These are phyloP conservation scores for Anarrhichthys ocellatus DNA, from an alignment of 2,113 vertebrate species.

Conservation along the genomic window DNA sequence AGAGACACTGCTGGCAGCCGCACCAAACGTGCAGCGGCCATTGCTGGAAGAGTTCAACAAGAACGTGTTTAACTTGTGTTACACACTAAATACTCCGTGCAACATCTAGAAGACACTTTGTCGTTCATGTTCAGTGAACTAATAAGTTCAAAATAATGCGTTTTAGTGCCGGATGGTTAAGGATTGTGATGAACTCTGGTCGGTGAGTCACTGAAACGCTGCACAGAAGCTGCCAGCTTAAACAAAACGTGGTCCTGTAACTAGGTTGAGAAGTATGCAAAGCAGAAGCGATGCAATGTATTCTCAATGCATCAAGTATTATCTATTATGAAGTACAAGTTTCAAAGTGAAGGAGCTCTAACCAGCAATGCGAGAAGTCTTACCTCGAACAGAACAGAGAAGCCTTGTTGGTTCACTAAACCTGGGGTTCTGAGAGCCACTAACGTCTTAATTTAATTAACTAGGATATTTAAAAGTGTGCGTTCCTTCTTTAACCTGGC, in stretches of 20 bases:
- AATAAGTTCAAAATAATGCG: rapidly evolving
- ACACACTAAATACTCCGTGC: rapidly evolving
- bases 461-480: neutral
- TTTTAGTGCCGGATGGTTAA: constrained; percentile 35
- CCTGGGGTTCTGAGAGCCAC: too few species aligned
- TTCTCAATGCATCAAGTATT: rapidly evolving
- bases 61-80: rapidly evolving
- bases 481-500: constrained; percentile 73
- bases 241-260: neutral
- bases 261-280: rapidly evolving
- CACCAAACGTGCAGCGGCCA: neutral
- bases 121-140: rapidly evolving
- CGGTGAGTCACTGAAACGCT: rapidly evolving
- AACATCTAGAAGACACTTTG: rapidly evolving
- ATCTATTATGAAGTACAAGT: rapidly evolving
- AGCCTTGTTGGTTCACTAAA: neutral
- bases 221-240: too few species aligned
- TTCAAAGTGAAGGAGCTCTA: rapidly evolving
- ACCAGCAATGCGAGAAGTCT: rapidly evolving
- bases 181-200: constrained; percentile 19
- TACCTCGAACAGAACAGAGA: neutral
- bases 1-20: constrained; percentile 52
- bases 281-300: rapidly evolving
- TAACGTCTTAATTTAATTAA: too few species aligned
- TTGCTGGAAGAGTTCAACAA: rapidly evolving